Percentiles rank a stretch among this genome's conserved stretches.
Evolutionary conservation across 2,888 invertebrate species (phyloP).

Genomic region (Glyphotaelius pellucidus): DNA sequence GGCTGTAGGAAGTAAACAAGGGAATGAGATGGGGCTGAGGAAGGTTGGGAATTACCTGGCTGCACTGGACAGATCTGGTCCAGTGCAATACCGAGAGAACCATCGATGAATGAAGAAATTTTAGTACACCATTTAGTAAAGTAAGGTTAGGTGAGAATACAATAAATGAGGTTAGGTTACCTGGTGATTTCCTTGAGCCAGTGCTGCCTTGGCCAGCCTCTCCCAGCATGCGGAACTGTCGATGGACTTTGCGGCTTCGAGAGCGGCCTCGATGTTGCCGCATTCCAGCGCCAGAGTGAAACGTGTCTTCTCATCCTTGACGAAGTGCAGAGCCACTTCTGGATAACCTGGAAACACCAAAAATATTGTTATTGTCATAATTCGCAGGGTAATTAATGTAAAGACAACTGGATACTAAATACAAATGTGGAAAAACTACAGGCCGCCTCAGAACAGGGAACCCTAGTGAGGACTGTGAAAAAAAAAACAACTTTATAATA

Average conservation of each 20-base stretch:
- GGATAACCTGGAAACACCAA: slow-evolving; percentile 82
- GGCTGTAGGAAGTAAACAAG: too few relatives aligned
- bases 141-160: not conserved
- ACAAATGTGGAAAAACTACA: too few relatives aligned
- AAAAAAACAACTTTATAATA: too few relatives aligned
- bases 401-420: too few relatives aligned
- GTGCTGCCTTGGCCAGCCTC: slow-evolving; percentile 93
- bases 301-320: slow-evolving; percentile 98
- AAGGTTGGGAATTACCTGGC: too few relatives aligned
- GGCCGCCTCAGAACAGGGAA: too few relatives aligned
- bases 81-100: too few relatives aligned
- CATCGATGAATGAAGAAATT: too few relatives aligned
- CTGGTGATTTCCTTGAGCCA: slow-evolving; percentile 95
- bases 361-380: not conserved
- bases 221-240: slow-evolving; percentile 98
- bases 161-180: slow-evolving; percentile 71
- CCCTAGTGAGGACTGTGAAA: too few relatives aligned
- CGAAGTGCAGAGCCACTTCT: slow-evolving; percentile 98
- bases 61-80: too few relatives aligned
- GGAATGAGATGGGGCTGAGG: too few relatives aligned
- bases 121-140: too few relatives aligned
- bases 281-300: slow-evolving; percentile 98
- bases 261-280: slow-evolving; percentile 97
- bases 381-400: not conserved
- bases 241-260: slow-evolving; percentile 96